These are phyloP conservation scores for Polydrusus cervinus DNA, from an alignment of 2,888 invertebrate genomes.

Conservation along the genomic window DNA sequence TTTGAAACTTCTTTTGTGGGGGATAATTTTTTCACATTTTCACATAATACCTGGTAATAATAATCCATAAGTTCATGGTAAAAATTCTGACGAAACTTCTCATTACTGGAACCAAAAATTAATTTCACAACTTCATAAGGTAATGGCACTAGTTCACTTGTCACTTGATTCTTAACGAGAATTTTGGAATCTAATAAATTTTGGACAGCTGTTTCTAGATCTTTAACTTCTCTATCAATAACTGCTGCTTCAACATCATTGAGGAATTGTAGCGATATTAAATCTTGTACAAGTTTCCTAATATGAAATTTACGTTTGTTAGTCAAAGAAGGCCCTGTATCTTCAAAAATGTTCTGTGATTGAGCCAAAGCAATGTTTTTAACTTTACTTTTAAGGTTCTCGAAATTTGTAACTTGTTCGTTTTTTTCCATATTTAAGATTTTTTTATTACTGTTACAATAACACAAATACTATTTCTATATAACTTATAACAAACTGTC, in stretches of 20 bases:
- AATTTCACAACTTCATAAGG: slow-evolving; percentile 42
- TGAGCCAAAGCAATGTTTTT: too few relatives aligned
- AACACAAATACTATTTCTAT: too few relatives aligned
- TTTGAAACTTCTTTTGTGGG: neutral
- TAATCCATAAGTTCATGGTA: slow-evolving; percentile 41
- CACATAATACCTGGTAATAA: slow-evolving; percentile 40
- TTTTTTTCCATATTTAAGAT: too few relatives aligned
- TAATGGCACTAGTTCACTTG: slow-evolving; percentile 25
- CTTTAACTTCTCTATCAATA: slow-evolving; percentile 1
- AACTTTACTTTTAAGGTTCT: too few relatives aligned
- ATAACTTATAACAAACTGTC: too few relatives aligned
- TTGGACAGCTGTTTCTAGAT: neutral
- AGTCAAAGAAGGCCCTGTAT: too few relatives aligned
- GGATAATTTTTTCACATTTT: neutral
- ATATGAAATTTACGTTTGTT: slow-evolving; percentile 6
- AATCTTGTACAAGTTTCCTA: neutral
- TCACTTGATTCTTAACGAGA: slow-evolving; percentile 29
- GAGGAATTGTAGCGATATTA: slow-evolving; percentile 11
- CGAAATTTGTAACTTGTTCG: too few relatives aligned
- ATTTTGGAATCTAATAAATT: neutral
- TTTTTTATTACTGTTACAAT: too few relatives aligned
- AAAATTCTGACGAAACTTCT: slow-evolving; percentile 38
- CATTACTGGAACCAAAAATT: slow-evolving; percentile 37
- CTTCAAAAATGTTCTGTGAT: too few relatives aligned
- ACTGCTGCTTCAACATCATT: slow-evolving; percentile 11